Conservation (phyloP, 2,113 vertebrate species). For the Platycercus adscitus region DNA sequence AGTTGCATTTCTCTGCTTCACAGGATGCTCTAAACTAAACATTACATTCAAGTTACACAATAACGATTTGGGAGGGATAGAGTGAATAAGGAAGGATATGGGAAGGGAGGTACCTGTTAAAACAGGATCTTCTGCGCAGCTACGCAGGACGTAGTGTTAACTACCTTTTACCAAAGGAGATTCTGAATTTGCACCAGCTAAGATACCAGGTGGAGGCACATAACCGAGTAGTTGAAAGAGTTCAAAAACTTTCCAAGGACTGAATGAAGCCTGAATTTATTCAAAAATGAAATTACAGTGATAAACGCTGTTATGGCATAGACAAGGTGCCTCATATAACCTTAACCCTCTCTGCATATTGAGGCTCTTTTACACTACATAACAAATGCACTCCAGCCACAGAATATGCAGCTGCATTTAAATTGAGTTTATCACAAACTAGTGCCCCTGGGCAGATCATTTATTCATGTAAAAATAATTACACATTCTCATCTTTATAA, state of each 20-base stretch:
- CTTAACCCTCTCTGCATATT: neutral
- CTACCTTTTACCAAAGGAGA: neutral
- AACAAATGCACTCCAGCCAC: neutral
- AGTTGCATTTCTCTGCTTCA: conserved; percentile 24
- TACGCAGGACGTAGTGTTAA: neutral
- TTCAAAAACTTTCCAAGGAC: neutral
- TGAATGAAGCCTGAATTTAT: neutral
- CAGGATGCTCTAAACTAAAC: conserved; percentile 63
- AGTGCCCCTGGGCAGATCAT: neutral
- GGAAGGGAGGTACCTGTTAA: conserved; percentile 34
- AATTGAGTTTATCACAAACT: conserved; percentile 2
- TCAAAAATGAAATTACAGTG: neutral
- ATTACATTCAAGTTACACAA: conserved; percentile 29
- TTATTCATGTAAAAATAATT: neutral
- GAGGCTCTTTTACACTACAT: neutral
- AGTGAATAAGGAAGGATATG: neutral
- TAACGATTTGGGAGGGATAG: conserved; percentile 5
- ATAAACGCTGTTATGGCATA: neutral
- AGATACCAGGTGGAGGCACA: neutral
- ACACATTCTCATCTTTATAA: neutral
- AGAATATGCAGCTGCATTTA: neutral
- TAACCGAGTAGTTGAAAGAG: neutral
- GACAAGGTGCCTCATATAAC: neutral
- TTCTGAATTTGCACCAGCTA: neutral
- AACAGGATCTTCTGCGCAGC: conserved; percentile 26